phyloP scores from a whole-genome alignment of 1,140 invertebrate genomes.

The Zaprionus lachaisei region DNA sequence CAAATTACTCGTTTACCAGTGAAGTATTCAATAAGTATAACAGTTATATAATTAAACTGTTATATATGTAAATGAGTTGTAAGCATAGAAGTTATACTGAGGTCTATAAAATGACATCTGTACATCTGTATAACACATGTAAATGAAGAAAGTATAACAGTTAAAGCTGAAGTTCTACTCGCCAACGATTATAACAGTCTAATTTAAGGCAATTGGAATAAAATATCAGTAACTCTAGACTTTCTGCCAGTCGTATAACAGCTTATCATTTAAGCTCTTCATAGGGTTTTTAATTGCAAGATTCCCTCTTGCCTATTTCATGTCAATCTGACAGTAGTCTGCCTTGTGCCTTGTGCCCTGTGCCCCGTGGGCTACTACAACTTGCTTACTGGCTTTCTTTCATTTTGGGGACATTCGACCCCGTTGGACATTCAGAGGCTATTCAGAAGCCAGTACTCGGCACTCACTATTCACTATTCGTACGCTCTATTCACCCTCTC shows the following conservation, averaged over 20 bases:
- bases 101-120: no score
- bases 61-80: no score
- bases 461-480: constrained; percentile 16
- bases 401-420: constrained; percentile 1
- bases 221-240: no score
- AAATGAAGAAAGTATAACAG: no score
- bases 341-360: not conserved
- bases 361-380: not conserved
- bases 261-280: not conserved
- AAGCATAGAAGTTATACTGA: no score
- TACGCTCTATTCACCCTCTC: constrained; percentile 15
- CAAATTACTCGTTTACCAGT: no score
- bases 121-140: no score
- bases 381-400: not conserved
- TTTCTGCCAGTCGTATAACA: not conserved
- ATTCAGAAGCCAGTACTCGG: not conserved
- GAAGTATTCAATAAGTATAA: no score
- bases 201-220: no score
- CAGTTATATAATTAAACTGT: no score
- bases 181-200: no score
- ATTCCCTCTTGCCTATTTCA: not conserved
- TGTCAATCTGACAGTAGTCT: not conserved
- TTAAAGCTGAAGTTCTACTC: no score
- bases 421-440: not conserved
- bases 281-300: not conserved